These are phyloP conservation scores for Cepaea nemoralis DNA, from an alignment of 1,140 invertebrate species.

Conservation along the genomic window DNA sequence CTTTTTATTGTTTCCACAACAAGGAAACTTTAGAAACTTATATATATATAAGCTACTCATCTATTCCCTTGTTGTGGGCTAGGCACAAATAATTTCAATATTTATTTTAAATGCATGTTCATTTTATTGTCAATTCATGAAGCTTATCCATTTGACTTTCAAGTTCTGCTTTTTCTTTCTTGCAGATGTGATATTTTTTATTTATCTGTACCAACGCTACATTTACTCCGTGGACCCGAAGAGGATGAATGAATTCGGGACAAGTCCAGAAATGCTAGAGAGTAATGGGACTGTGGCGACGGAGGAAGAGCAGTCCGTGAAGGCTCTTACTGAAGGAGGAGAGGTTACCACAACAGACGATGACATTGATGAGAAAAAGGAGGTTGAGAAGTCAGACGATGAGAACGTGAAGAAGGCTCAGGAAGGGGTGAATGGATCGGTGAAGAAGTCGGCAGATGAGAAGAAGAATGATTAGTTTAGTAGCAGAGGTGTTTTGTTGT, in stretches of 20 bases:
- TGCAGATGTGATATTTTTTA: constrained; percentile 96
- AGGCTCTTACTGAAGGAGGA: constrained; percentile 14
- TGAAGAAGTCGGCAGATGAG: constrained; percentile 19
- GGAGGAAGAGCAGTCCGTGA: constrained; percentile 47
- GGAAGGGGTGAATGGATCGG: constrained; percentile 24
- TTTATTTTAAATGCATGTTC: no score
- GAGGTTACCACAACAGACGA: constrained; percentile 10
- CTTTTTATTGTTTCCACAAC: no score
- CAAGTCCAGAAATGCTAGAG: constrained; percentile 73
- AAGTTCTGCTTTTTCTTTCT: constrained; percentile 59
- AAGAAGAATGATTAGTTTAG: constrained; percentile 17
- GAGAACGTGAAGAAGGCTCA: constrained; percentile 19
- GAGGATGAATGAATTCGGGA: constrained; percentile 97
- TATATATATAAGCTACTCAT: no score
- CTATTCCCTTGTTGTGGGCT: no score
- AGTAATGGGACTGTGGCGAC: constrained; percentile 13
- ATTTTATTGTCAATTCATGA: no score
- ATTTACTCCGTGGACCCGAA: constrained; percentile 96
- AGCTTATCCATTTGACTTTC: no score
- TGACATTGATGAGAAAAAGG: constrained; percentile 8
- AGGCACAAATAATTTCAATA: no score
- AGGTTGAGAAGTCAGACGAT: constrained; percentile 12
- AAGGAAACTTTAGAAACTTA: no score
- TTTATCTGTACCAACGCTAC: constrained; percentile 98
- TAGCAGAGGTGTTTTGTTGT: background rate